These are phyloP conservation scores for Hyles euphorbiae DNA, from an alignment of 1,140 invertebrate species.

Conservation along the genomic window DNA sequence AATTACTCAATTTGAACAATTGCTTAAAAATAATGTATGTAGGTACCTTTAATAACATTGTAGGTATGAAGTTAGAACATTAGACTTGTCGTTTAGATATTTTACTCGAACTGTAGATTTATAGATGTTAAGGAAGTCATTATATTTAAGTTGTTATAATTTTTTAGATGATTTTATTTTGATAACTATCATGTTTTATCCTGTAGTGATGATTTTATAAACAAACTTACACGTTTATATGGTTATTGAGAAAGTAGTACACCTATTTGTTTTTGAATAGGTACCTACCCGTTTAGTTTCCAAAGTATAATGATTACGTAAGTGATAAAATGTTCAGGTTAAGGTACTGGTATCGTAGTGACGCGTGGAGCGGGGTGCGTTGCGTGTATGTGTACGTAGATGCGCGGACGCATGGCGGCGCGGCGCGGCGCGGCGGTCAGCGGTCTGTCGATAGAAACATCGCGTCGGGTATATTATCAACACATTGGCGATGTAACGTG, in stretches of 20 bases:
- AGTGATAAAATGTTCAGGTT: conserved; percentile 9
- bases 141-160: conserved; percentile 42
- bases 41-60: conserved; percentile 24
- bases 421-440: too few relatives aligned
- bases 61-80: conserved; percentile 41
- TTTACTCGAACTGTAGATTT: conserved; percentile 54
- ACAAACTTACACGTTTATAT: conserved; percentile 27
- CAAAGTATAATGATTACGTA: conserved; percentile 15
- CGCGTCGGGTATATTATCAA: too few relatives aligned
- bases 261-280: conserved; percentile 30
- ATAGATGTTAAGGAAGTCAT: conserved; percentile 41
- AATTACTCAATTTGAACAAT: conserved; percentile 27
- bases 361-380: not conserved
- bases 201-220: conserved; percentile 44
- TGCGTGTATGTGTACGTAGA: not conserved
- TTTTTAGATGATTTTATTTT: conserved; percentile 69
- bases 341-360: conserved; percentile 12
- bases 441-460: too few relatives aligned
- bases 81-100: conserved; percentile 61
- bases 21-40: conserved; percentile 19
- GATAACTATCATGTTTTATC: conserved; percentile 58
- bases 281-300: conserved; percentile 26
- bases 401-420: not conserved
- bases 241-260: conserved; percentile 23
- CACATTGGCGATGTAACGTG: too few relatives aligned